phyloP scores from a whole-genome alignment of 2,888 invertebrate genomes.

The Leucophenga maculata region DNA sequence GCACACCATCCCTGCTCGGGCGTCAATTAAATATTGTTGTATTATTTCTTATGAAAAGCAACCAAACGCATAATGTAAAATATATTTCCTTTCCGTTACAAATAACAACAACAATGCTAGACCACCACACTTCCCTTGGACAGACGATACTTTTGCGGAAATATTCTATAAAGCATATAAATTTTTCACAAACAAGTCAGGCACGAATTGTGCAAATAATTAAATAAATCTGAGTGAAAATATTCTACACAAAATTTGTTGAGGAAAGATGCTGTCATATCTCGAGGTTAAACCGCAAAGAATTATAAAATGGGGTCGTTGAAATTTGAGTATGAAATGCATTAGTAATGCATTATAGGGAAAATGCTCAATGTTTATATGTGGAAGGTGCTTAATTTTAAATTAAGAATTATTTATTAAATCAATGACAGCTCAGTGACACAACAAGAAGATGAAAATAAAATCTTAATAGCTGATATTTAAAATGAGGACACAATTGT shows the following conservation, averaged over 20 bases:
- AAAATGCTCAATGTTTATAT: background rate
- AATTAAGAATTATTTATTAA: too few species aligned
- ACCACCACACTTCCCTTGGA: background rate
- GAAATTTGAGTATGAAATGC: conserved; percentile 1
- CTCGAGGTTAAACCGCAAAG: conserved; percentile 1
- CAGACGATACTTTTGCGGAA: conserved; percentile 17
- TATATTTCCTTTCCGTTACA: too few species aligned
- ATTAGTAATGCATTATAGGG: background rate
- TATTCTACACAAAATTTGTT: background rate
- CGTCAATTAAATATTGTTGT: too few species aligned
- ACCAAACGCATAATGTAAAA: too few species aligned
- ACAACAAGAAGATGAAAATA: conserved; percentile 18
- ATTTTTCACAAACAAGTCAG: background rate
- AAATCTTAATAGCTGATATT: conserved; percentile 12
- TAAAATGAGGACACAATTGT: conserved; percentile 19
- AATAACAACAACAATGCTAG: too few species aligned
- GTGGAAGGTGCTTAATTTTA: background rate
- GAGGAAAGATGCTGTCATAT: too few species aligned
- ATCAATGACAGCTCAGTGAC: background rate
- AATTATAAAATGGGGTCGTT: background rate
- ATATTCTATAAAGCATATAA: background rate
- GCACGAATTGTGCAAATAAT: too few species aligned
- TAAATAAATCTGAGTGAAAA: background rate
- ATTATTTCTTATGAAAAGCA: too few species aligned
- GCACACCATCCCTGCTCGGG: too few species aligned